Percentiles rank a stretch among this genome's conserved stretches.
Evolutionary conservation across 2,797 vertebrate species (phyloP).

Genomic region (Hylomyscus alleni): DNA sequence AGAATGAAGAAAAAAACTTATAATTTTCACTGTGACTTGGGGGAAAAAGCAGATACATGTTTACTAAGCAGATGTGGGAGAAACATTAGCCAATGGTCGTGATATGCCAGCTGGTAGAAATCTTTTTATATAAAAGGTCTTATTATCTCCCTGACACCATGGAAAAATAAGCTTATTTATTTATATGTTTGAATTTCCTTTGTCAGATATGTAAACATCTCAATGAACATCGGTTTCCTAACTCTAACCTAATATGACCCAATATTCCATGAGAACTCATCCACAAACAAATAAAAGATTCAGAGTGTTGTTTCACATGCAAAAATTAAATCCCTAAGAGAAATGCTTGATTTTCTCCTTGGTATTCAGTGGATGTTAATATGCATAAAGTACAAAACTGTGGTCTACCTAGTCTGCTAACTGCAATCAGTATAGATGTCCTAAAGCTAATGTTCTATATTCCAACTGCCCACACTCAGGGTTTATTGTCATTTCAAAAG

Average conservation of each 20-base stretch:
- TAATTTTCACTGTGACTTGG: conserved; percentile 56
- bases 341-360: conserved; percentile 32
- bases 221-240: conserved; percentile 85
- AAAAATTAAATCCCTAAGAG: conserved; percentile 54
- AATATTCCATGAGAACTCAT: conserved; percentile 80
- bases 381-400: background rate
- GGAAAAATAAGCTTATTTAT: conserved; percentile 83
- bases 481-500: background rate
- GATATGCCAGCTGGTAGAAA: conserved; percentile 85
- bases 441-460: background rate
- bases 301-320: conserved; percentile 63
- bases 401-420: background rate
- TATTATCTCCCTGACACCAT: conserved; percentile 85
- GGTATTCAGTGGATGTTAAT: conserved; percentile 10
- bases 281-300: conserved; percentile 47
- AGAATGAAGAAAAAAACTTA: conserved; percentile 67
- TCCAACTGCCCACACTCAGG: background rate
- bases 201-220: conserved; percentile 81
- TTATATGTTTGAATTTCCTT: conserved; percentile 85
- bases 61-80: conserved; percentile 60
- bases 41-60: conserved; percentile 40
- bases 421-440: background rate
- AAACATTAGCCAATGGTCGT: conserved; percentile 72
- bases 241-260: conserved; percentile 83
- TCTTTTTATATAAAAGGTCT: conserved; percentile 84